Evolutionary conservation across 2,113 vertebrate genomes (phyloP), one percentile per base, ranked within the genome.

Genomic region (Chamaea fasciata): DNA sequence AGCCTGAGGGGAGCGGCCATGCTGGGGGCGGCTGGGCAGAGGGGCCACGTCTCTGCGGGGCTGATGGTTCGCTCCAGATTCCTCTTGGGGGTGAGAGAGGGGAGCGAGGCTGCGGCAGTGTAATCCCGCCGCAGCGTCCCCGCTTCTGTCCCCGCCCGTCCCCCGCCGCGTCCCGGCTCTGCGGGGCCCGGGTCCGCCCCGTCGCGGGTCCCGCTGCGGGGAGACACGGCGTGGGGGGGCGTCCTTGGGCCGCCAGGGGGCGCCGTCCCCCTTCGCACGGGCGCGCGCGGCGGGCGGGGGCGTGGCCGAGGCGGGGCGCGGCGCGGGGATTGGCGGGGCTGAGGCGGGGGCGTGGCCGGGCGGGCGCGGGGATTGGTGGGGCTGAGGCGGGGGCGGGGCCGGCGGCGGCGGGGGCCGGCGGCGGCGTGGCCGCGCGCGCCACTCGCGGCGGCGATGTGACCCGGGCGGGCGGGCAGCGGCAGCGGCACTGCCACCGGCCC

Each of bases 91-190:
- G 3, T 27, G 11, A 35, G 11, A 47, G 15, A 59, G 3, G 8
- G 8, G 24, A 35, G 24, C 3, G 3, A 20, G 35, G 2, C 0
- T 0, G 37, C 41, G 41, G 41, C 21, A 30, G 3, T 7, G n/a
- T 1, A 46, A 6, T 8, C 15, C 13, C 5, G 7, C 69, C 28
- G 39, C 3, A 3, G 2, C 4, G 5, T 18, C 44, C 26, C 63
- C 33, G 46, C 10, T 2, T 8, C 27, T 3, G 26, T 12, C 7
- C 18, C 64, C 6, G 10, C 52, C 18, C 24, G 17, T 11, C 6
- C 52, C 62, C 5, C 0, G 15, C 33, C 9, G 33, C 11, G 56
- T 37, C 42, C 18, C 13, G 49, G 52, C 35, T 6, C n/a, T 2
- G 82, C 26, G 59, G 76, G 26, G 27, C 8, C 39, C 4, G 18